Percentiles rank a stretch among this genome's conserved stretches.
These are phyloP conservation scores for Lordiphosa collinella DNA, from an alignment of 1,140 invertebrate species.

Conservation along the genomic window DNA sequence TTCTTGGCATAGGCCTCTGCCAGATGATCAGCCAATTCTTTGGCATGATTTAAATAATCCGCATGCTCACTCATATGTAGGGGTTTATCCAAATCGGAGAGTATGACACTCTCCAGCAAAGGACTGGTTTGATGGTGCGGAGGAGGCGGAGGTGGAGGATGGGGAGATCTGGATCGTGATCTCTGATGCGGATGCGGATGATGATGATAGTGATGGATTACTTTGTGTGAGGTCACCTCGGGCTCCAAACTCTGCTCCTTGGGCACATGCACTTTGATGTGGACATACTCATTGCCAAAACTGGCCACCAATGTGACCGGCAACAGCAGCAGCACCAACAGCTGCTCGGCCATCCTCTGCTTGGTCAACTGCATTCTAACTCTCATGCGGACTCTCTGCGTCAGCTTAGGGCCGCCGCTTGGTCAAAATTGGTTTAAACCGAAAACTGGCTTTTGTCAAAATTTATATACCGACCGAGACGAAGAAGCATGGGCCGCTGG, in stretches of 20 bases:
- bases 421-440: slow-evolving; percentile 75
- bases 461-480: slow-evolving; percentile 56
- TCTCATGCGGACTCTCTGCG: slow-evolving; percentile 1
- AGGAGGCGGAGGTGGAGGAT: neutral
- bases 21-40: slow-evolving; percentile 57
- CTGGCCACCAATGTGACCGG: slow-evolving; percentile 1
- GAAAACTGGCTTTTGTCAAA: slow-evolving; percentile 66
- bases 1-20: slow-evolving; percentile 52
- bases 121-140: slow-evolving; percentile 35
- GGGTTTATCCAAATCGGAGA: slow-evolving; percentile 63
- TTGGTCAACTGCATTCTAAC: slow-evolving; percentile 2
- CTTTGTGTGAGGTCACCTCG: slow-evolving; percentile 33
- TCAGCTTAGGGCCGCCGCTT: slow-evolving; percentile 50
- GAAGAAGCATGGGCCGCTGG: slow-evolving; percentile 3
- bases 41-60: slow-evolving; percentile 67
- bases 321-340: slow-evolving; percentile 4
- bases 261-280: slow-evolving; percentile 72
- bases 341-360: neutral
- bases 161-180: neutral
- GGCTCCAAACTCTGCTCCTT: slow-evolving; percentile 47
- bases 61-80: slow-evolving; percentile 63
- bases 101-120: slow-evolving; percentile 58
- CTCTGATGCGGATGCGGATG: slow-evolving; percentile 47
- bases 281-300: slow-evolving; percentile 69
- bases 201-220: slow-evolving; percentile 69